Evolutionary conservation across 2,888 invertebrate species (phyloP), one percentile per base, ranked within the genome.

Genomic region (Nemotelus nigrinus): DNA sequence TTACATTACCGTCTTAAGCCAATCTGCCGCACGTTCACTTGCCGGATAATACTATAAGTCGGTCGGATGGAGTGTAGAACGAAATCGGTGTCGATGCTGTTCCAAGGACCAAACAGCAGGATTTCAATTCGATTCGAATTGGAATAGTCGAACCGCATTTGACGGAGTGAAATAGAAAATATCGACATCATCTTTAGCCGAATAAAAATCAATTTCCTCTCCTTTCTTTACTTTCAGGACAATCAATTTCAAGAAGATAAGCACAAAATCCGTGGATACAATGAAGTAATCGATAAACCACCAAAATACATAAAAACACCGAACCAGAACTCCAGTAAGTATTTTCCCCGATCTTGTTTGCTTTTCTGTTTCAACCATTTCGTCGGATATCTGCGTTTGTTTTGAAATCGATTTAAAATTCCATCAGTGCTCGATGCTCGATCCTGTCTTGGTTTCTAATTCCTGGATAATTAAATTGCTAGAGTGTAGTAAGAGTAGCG

Each of bases 211-310:
- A 72, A 60, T 70, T 53, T 53, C 53, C 25, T 74, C n/a, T 74
- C 25, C 44, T 39, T 39, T 50, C 3, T 76, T 57, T 77, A 75
- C 70, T 82, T 84, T 68, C 79, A 89, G 89, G 89, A 89, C 82
- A 87, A 85, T 83, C 88, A 88, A 82, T 85, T 84, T 78, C 86
- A 85, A 79, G 87, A 87, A 76, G 87, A 87, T 76, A 93, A 93
- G 85, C 91, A 91, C 80, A 88, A 89, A 83, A 88, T 90, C 82
- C 88, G 91, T 76, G 91, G 91, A 78, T 92, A 90, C 86, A 93
- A 93, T 85, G 93, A 93, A 84, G 92, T 92, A 3, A 88, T 91
- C 47, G 87, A 87, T 78, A 87, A 87, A 80, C 84, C 85, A 63
- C 85, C 85, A 77, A 86, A 87, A 77, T 84, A 83, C 76, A 82